Percentiles rank a stretch among this genome's conserved stretches.
Evolutionary conservation across 2,797 vertebrate genomes (phyloP).

Genomic region (Nyctalus aviator): DNA sequence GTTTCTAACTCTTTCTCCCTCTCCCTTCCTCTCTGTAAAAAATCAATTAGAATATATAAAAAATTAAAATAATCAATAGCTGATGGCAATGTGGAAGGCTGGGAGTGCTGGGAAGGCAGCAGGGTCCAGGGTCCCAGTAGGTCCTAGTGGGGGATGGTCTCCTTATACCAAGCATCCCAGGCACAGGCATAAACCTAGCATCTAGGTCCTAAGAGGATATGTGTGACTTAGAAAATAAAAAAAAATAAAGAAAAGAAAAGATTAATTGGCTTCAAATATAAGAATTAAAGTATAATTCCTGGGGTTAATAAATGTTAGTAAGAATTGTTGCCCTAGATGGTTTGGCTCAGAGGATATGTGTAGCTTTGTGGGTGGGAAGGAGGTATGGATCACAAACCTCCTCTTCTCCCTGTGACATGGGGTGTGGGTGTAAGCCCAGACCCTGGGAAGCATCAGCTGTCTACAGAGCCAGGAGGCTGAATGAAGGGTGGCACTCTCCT

Average conservation of each 20-base stretch:
- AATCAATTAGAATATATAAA: too few relatives aligned
- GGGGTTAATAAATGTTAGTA: neutral
- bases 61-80: neutral
- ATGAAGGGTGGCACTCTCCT: neutral
- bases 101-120: neutral
- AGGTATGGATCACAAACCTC: neutral
- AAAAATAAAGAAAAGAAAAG: neutral
- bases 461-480: neutral
- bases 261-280: neutral
- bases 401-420: neutral
- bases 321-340: neutral
- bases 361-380: neutral
- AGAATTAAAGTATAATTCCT: constrained; percentile 22
- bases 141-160: neutral
- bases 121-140: neutral
- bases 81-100: neutral
- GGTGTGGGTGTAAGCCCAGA: too few relatives aligned
- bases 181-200: too few relatives aligned
- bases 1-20: too few relatives aligned
- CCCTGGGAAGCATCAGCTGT: fast-evolving
- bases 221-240: neutral
- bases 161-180: neutral
- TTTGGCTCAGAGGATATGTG: neutral
- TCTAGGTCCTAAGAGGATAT: neutral
- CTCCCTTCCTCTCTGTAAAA: too few relatives aligned